Evolutionary conservation across 2,888 invertebrate species (phyloP).

Genomic region (Lordiphosa andalusiaca): DNA sequence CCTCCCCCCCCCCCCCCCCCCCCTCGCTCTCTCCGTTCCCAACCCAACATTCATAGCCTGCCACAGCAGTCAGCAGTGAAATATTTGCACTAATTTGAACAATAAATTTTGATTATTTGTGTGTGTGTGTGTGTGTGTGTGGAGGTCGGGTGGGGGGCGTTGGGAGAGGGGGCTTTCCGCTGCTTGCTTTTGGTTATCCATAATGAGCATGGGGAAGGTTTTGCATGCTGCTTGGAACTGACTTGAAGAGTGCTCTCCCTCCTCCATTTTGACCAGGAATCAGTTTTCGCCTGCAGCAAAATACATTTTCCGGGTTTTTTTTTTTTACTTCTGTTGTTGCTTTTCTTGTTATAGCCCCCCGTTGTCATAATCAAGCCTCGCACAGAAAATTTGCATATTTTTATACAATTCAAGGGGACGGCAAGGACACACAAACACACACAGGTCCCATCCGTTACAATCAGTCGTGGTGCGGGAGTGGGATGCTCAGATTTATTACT

Average conservation of each 20-base stretch:
- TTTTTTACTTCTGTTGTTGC: background rate
- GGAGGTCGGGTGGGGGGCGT: too few species aligned
- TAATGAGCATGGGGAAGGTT: background rate
- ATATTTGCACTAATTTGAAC: slow-evolving; percentile 66
- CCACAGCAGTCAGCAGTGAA: slow-evolving; percentile 43
- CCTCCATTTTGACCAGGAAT: slow-evolving; percentile 4
- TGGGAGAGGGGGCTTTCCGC: too few species aligned
- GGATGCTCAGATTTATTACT: slow-evolving; percentile 53
- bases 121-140: slow-evolving; percentile 37
- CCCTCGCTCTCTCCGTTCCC: background rate
- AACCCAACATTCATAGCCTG: slow-evolving; percentile 19
- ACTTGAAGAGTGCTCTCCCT: slow-evolving; percentile 9
- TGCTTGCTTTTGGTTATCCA: too few species aligned
- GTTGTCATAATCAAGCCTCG: slow-evolving; percentile 33
- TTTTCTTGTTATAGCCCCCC: slow-evolving; percentile 2
- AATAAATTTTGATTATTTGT: slow-evolving; percentile 70
- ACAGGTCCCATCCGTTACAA: background rate
- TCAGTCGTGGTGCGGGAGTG: too few species aligned
- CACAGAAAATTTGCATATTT: slow-evolving; percentile 57
- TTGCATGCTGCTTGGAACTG: slow-evolving; percentile 5
- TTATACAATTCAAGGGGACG: slow-evolving; percentile 34
- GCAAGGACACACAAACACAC: background rate
- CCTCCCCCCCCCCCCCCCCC: background rate
- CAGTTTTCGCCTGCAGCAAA: slow-evolving; percentile 11
- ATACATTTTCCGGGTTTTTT: slow-evolving; percentile 19